Conservation (phyloP, 2,888 invertebrate genomes). For the Agriopis marginaria region DNA sequence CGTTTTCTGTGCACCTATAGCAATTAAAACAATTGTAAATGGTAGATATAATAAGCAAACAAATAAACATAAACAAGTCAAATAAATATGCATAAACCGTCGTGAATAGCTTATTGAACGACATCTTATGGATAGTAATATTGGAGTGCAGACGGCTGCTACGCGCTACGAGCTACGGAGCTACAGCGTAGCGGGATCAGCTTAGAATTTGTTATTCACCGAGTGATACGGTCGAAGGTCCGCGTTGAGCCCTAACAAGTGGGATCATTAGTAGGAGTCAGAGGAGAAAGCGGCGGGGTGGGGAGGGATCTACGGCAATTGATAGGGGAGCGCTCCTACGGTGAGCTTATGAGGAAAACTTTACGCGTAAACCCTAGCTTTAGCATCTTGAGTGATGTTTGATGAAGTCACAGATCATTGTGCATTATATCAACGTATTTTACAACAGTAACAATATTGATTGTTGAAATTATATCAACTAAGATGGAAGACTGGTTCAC, state of each 20-base stretch:
- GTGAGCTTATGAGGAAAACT: constrained; percentile 82
- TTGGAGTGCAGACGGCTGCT: constrained; percentile 45
- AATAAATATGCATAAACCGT: constrained; percentile 39
- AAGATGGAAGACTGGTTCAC: too few species aligned
- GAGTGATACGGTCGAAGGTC: constrained; percentile 81
- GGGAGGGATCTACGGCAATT: constrained; percentile 66
- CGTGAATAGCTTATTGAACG: constrained; percentile 43
- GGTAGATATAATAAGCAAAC: background rate
- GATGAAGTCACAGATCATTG: constrained; percentile 65
- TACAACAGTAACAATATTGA: too few species aligned
- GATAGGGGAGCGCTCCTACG: constrained; percentile 81
- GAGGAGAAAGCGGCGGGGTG: constrained; percentile 54
- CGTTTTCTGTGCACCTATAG: too few species aligned
- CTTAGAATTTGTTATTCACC: constrained; percentile 83
- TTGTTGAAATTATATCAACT: too few species aligned
- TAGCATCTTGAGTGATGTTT: constrained; percentile 63
- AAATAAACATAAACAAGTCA: constrained; percentile 37
- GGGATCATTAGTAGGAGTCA: constrained; percentile 80
- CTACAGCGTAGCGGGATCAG: constrained; percentile 69
- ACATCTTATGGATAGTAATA: constrained; percentile 57
- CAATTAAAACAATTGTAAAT: too few species aligned
- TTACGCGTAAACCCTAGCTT: constrained; percentile 73
- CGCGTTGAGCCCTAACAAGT: constrained; percentile 84
- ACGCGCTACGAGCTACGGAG: constrained; percentile 49
- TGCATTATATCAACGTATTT: constrained; percentile 34